Conservation (phyloP, 1,140 invertebrate species). For the Arctopsyche grandis region DNA sequence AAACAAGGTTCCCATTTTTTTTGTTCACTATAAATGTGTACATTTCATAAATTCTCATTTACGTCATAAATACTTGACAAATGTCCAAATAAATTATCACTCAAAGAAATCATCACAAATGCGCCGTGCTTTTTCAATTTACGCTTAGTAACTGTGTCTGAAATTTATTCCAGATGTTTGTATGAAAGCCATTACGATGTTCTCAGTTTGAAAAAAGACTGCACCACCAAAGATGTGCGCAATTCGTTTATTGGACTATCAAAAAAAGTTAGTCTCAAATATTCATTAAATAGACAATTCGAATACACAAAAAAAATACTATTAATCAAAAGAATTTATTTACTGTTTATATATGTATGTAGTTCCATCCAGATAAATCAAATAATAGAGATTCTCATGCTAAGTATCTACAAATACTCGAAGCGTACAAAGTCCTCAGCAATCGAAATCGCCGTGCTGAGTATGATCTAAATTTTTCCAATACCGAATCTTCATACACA, state of each 20-base stretch:
- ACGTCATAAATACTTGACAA: neutral
- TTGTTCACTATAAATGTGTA: neutral
- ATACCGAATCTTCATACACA: neutral
- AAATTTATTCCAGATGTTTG: slow-evolving; percentile 48
- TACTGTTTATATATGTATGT: neutral
- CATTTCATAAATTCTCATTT: neutral
- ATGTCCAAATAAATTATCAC: neutral
- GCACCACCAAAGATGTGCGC: slow-evolving; percentile 60
- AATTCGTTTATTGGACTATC: slow-evolving; percentile 63
- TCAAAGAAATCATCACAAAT: neutral
- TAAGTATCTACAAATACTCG: slow-evolving; percentile 67
- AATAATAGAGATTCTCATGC: slow-evolving; percentile 60
- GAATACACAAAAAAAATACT: too few relatives aligned
- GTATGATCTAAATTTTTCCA: slow-evolving; percentile 62
- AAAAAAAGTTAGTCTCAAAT: slow-evolving; percentile 58
- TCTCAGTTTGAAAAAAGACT: slow-evolving; percentile 59
- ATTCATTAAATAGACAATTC: neutral
- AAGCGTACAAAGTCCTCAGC: slow-evolving; percentile 68
- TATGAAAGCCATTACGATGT: slow-evolving; percentile 61
- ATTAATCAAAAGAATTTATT: neutral
- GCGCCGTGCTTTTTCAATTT: neutral
- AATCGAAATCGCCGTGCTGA: slow-evolving; percentile 59
- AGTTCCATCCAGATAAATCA: slow-evolving; percentile 68
- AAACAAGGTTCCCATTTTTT: neutral
- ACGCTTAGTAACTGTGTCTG: neutral